These are phyloP conservation scores for Lagria hirta DNA, from an alignment of 2,888 invertebrate genomes.

Conservation along the genomic window DNA sequence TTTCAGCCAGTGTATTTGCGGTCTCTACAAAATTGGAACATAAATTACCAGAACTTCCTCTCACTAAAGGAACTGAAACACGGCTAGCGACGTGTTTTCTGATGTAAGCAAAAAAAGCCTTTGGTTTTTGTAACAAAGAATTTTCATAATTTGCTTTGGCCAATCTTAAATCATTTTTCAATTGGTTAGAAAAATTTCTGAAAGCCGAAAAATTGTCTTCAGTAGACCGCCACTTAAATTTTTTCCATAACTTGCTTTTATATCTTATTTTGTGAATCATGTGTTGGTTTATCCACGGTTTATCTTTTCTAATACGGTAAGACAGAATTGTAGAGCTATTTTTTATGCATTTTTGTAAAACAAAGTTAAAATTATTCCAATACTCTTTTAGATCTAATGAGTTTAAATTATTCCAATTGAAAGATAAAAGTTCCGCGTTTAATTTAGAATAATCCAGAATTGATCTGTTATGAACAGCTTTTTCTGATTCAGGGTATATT, in stretches of 20 bases:
- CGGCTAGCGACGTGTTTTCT: slow-evolving; percentile 1
- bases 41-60: not conserved
- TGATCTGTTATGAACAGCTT: not conserved
- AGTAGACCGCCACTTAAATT: slow-evolving; percentile 1
- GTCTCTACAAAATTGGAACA: slow-evolving; percentile 2
- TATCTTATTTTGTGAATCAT: slow-evolving; percentile 4
- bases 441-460: slow-evolving; percentile 2
- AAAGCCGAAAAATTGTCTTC: slow-evolving; percentile 5
- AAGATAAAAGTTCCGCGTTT: not conserved
- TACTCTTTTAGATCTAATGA: slow-evolving; percentile 1
- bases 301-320: slow-evolving; percentile 1
- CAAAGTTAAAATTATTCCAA: slow-evolving; percentile 2
- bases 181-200: slow-evolving; percentile 3
- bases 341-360: slow-evolving; percentile 2
- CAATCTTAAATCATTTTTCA: slow-evolving; percentile 2
- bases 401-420: slow-evolving; percentile 1
- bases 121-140: slow-evolving; percentile 1
- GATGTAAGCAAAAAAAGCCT: not conserved
- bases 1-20: slow-evolving; percentile 3
- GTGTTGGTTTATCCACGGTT: slow-evolving; percentile 2
- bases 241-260: slow-evolving; percentile 4
- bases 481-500: slow-evolving; percentile 1
- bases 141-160: slow-evolving; percentile 2
- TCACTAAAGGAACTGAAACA: slow-evolving; percentile 4
- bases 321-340: not conserved